Evolutionary conservation across 1,140 invertebrate species (phyloP).

Genomic region (Heliothis subflexa): DNA sequence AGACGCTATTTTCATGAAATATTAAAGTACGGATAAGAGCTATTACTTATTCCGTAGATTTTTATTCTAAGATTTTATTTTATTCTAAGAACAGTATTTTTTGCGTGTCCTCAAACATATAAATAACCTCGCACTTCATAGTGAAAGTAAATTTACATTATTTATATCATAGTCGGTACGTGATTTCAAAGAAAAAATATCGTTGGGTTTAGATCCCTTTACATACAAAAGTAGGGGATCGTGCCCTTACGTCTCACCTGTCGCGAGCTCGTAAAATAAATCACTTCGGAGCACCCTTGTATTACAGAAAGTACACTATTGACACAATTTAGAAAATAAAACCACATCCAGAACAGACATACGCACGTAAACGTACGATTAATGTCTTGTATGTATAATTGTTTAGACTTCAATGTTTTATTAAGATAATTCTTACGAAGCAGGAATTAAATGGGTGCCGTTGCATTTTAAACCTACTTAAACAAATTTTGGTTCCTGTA

Average conservation of each 20-base stretch:
- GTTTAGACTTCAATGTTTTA: too few relatives aligned
- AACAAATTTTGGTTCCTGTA: too few relatives aligned
- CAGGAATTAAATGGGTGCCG: too few relatives aligned
- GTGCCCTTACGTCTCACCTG: slow-evolving; percentile 14
- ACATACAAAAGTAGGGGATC: slow-evolving; percentile 21
- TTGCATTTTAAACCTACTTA: too few relatives aligned
- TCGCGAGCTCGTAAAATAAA: slow-evolving; percentile 36
- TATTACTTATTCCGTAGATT: not conserved
- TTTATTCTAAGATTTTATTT: too few relatives aligned
- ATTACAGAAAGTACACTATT: slow-evolving; percentile 26
- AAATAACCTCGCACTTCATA: not conserved
- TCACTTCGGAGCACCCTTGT: slow-evolving; percentile 25
- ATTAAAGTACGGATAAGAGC: too few relatives aligned
- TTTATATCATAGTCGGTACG: not conserved
- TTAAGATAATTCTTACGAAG: too few relatives aligned
- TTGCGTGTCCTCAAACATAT: not conserved
- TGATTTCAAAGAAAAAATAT: slow-evolving; percentile 19
- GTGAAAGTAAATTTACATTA: not conserved
- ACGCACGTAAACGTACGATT: not conserved
- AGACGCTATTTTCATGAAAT: not conserved
- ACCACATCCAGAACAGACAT: not conserved
- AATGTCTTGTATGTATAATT: not conserved
- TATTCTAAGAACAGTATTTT: not conserved
- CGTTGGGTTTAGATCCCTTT: not conserved
- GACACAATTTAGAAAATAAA: slow-evolving; percentile 28